Conservation (phyloP, 2,888 invertebrate genomes). For the Sarcophaga carnaria region DNA sequence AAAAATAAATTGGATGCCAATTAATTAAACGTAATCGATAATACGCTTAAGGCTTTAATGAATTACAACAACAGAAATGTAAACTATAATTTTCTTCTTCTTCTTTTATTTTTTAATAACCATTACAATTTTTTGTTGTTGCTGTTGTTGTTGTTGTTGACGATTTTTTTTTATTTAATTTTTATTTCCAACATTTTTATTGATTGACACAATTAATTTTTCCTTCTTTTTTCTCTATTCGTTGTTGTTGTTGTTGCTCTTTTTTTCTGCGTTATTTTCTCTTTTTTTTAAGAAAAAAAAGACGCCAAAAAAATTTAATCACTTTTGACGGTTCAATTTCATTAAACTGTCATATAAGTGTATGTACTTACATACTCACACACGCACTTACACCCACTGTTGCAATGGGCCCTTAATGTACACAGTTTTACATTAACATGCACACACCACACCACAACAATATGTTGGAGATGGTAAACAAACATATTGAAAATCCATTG, state of each 20-base stretch:
- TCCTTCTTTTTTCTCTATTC: neutral
- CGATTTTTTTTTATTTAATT: neutral
- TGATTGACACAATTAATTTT: constrained; percentile 55
- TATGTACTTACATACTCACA: constrained; percentile 4
- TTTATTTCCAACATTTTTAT: constrained; percentile 22
- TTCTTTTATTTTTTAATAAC: neutral
- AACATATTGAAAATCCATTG: constrained; percentile 39
- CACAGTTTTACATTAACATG: neutral
- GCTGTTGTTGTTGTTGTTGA: neutral
- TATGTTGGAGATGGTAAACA: neutral
- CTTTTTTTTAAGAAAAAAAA: neutral
- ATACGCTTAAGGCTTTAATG: neutral
- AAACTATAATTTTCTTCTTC: too few species aligned
- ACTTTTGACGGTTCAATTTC: constrained; percentile 60
- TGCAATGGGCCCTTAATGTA: neutral
- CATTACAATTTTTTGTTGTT: neutral
- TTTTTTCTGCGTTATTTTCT: too few species aligned
- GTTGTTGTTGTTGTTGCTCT: too few species aligned
- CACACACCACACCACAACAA: neutral
- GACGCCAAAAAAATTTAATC: constrained; percentile 47
- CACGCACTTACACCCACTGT: neutral
- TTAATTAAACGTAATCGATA: neutral
- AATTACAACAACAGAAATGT: neutral
- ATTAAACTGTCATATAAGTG: constrained; percentile 46
- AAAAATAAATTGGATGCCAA: neutral